Evolutionary conservation across 1,140 invertebrate genomes (phyloP), one percentile per base, ranked within the genome.

Genomic region (Stenopsyche tienmushanensis): DNA sequence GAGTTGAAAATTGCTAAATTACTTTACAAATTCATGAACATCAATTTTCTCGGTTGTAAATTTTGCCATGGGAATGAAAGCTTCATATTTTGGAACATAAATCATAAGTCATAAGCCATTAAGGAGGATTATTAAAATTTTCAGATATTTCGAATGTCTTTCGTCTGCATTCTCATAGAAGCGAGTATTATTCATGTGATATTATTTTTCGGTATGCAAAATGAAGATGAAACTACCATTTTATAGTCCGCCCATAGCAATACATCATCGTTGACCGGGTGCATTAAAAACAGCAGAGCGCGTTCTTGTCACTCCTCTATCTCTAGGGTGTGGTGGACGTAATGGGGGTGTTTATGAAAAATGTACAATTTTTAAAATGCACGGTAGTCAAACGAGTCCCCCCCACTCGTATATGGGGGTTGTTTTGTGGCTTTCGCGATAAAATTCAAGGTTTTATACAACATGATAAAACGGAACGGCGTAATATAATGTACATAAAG

Each of bases 351-450:
- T 21, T 57, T 57, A 57, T 57, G 54, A 57, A 57, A 57, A 42
- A 57, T 53, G 50, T 29, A 53, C 24, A n/a, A 17, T 53, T 55
- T 39, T 55, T 57, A 17, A 57, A 49, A 57, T 57, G 54, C 54
- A 42, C 34, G 24, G 29, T 34, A 57, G 52, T 25, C 23, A 29
- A 54, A 29, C 25, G 25, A 25, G 26, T 34, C 3, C 25, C 15
- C 8, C 49, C 17, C 42, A n/a, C 20, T 49, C 52, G 39, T 29
- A 34, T 54, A 54, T 29, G 52, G 39, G 52, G 52, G 52, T 18
- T 57, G 54, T 60, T 60, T 60, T 47, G 44, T 60, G 57, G 24
- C 24, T 60, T 60, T 60, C 44, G 57, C 57, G 57, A 60, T 60
- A 60, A 60, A 60, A 47, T 47, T 47, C 57, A 60, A 60, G 57